phyloP scores from a whole-genome alignment of 2,888 invertebrate species.

The Sepiola atlantica region DNA sequence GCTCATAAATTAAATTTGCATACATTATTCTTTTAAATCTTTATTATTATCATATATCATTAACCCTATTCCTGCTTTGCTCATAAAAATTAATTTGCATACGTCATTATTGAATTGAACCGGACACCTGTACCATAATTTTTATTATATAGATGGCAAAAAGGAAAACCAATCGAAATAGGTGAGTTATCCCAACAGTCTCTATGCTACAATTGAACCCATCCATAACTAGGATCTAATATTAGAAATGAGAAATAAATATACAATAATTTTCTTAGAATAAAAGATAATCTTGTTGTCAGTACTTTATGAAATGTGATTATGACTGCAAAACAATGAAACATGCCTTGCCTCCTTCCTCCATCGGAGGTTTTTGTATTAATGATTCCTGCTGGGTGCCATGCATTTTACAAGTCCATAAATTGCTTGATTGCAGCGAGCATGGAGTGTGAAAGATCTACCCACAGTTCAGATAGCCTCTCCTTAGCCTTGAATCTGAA shows the following conservation, averaged over 20 bases:
- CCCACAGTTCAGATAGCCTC: constrained; percentile 32
- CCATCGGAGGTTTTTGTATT: background rate
- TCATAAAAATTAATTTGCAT: too few species aligned
- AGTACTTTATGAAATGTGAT: background rate
- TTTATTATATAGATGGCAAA: too few species aligned
- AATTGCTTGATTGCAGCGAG: constrained; percentile 21
- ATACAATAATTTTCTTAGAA: background rate
- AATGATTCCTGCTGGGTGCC: background rate
- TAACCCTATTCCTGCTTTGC: too few species aligned
- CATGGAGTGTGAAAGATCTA: constrained; percentile 22
- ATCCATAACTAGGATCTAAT: background rate
- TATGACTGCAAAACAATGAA: background rate
- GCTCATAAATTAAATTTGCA: too few species aligned
- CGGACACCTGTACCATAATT: too few species aligned
- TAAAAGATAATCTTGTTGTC: background rate
- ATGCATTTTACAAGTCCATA: background rate
- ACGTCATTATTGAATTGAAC: too few species aligned
- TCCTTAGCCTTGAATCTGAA: constrained; percentile 20
- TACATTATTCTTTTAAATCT: too few species aligned
- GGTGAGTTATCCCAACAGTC: too few species aligned
- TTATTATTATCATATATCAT: too few species aligned
- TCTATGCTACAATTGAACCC: too few species aligned
- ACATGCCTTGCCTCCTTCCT: background rate
- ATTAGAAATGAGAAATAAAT: background rate
- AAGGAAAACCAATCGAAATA: too few species aligned